Evolutionary conservation across 2,113 vertebrate species (phyloP).

Genomic region (Anguilla japonica): DNA sequence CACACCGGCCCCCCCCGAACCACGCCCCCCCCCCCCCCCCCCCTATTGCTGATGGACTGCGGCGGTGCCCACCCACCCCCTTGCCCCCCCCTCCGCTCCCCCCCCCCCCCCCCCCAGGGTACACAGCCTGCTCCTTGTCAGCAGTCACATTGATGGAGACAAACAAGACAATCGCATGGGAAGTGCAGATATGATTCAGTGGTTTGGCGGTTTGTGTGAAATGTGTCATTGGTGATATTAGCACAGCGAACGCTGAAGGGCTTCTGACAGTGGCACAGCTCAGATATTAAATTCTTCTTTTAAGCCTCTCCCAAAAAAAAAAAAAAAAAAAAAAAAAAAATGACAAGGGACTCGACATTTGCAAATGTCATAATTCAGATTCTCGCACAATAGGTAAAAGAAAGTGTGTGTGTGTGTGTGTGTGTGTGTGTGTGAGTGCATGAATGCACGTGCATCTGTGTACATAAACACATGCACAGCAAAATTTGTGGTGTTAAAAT

Average conservation of each 20-base stretch:
- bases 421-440: not conserved
- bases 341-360: not conserved
- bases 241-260: not conserved
- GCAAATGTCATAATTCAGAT: not conserved
- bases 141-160: not conserved
- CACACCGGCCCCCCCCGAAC: no score
- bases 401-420: not conserved
- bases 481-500: no score
- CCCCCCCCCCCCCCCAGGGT: not conserved
- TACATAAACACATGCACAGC: not conserved
- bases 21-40: no score
- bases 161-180: not conserved
- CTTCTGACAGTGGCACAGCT: not conserved
- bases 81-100: no score
- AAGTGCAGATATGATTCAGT: not conserved
- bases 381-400: not conserved
- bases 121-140: not conserved
- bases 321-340: not conserved
- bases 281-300: not conserved
- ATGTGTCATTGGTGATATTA: constrained; percentile 4
- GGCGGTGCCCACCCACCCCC: not conserved
- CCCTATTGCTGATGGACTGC: not conserved
- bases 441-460: not conserved
- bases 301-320: not conserved
- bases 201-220: not conserved